A percentile compares a stretch with the other conserved stretches of the same genome.
Evolutionary conservation across 2,113 vertebrate genomes (phyloP).

Genomic region (Hippocampus comes): DNA sequence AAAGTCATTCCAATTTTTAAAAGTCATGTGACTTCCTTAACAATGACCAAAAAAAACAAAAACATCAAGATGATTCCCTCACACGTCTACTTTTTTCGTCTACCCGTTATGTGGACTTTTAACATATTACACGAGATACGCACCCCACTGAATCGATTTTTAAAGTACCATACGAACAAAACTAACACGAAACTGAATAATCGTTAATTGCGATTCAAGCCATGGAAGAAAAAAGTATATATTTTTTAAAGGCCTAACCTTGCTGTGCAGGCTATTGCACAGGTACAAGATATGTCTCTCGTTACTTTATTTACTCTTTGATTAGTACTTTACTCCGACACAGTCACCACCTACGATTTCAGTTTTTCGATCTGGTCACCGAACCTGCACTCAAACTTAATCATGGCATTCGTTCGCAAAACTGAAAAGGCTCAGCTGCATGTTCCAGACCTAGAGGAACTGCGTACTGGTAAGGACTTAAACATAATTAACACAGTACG

Average conservation of each 20-base stretch:
- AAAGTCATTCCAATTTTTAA: too few relatives aligned
- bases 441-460: conserved; percentile 80
- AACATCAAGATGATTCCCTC: not conserved
- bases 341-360: not conserved
- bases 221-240: not conserved
- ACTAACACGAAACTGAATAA: not conserved
- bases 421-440: conserved; percentile 80
- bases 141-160: not conserved
- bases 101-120: not conserved
- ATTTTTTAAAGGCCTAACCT: not conserved
- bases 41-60: conserved; percentile 1
- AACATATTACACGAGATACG: not conserved
- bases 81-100: not conserved
- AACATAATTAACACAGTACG: not conserved
- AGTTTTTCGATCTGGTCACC: not conserved
- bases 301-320: conserved; percentile 38
- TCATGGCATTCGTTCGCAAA: conserved; percentile 71
- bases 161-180: not conserved
- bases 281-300: not conserved
- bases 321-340: not conserved
- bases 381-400: not conserved
- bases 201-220: not conserved
- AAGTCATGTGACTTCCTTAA: not conserved
- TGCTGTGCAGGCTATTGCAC: not conserved
- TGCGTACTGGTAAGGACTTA: conserved; percentile 73